These are phyloP conservation scores for Valencia hispanica DNA, from an alignment of 2,797 vertebrate genomes.

Conservation along the genomic window DNA sequence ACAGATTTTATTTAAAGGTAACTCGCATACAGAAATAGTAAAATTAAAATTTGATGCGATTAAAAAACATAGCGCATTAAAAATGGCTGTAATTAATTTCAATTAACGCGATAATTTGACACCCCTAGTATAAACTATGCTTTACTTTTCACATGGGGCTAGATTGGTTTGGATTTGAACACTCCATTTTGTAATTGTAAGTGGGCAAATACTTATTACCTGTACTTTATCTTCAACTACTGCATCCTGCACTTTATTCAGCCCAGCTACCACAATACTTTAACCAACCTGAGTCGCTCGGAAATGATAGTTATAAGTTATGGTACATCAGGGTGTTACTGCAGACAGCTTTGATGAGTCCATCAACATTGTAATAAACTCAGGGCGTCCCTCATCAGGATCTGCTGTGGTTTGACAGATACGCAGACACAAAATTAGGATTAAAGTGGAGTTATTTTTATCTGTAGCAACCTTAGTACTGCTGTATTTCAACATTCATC, in stretches of 20 bases:
- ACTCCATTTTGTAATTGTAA: neutral
- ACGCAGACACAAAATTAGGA: conserved; percentile 1
- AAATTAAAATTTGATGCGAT: too few relatives aligned
- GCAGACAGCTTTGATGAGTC: neutral
- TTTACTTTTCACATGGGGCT: too few relatives aligned
- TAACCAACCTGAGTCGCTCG: neutral
- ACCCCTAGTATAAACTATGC: too few relatives aligned
- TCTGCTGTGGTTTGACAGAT: neutral
- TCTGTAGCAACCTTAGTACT: neutral
- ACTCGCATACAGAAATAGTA: too few relatives aligned
- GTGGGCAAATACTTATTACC: too few relatives aligned
- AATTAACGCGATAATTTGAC: too few relatives aligned
- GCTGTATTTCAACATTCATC: neutral
- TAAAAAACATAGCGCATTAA: too few relatives aligned
- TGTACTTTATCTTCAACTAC: neutral
- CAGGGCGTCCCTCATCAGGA: conserved; percentile 2
- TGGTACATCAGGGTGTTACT: neutral
- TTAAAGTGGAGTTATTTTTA: conserved; percentile 2
- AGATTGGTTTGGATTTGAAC: neutral
- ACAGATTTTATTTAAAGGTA: too few relatives aligned
- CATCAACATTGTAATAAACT: conserved; percentile 14
- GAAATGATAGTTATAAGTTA: neutral
- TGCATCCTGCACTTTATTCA: too few relatives aligned
- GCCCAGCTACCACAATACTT: neutral
- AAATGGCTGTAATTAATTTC: too few relatives aligned